phyloP scores from a whole-genome alignment of 2,888 invertebrate genomes.

The Steromphala cineraria region DNA sequence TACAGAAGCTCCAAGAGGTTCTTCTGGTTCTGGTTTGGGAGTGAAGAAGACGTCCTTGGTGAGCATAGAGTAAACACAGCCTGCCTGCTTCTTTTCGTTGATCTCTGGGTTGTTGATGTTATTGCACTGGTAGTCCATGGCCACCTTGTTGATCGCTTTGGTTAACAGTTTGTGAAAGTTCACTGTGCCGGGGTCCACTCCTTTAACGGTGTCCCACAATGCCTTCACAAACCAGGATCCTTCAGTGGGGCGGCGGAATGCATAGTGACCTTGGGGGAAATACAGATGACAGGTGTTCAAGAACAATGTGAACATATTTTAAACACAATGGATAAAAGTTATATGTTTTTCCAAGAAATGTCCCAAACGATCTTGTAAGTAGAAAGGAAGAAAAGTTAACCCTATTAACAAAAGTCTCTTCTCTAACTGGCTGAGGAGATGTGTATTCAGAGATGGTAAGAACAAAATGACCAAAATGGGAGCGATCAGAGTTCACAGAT shows the following conservation, averaged over 20 bases:
- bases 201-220: constrained; percentile 40
- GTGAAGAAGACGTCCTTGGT: constrained; percentile 51
- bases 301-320: too few species aligned
- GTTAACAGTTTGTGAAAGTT: constrained; percentile 46
- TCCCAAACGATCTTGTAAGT: too few species aligned
- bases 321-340: too few species aligned
- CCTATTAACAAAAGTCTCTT: too few species aligned
- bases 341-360: too few species aligned
- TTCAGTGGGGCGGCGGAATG: constrained; percentile 51
- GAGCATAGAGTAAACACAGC: constrained; percentile 54
- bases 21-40: neutral
- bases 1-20: neutral
- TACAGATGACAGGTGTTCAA: too few species aligned
- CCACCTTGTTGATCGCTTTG: constrained; percentile 40
- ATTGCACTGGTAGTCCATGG: constrained; percentile 42
- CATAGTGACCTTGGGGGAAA: constrained; percentile 43
- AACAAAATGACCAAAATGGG: too few species aligned
- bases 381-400: too few species aligned
- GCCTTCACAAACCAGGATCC: constrained; percentile 58
- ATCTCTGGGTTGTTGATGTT: neutral
- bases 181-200: constrained; percentile 27
- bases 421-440: too few species aligned
- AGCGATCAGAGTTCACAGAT: too few species aligned
- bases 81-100: constrained; percentile 53
- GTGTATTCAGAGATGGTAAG: too few species aligned